phyloP scores from a whole-genome alignment of 2,113 vertebrate genomes.

The Phyllopteryx taeniolatus region DNA sequence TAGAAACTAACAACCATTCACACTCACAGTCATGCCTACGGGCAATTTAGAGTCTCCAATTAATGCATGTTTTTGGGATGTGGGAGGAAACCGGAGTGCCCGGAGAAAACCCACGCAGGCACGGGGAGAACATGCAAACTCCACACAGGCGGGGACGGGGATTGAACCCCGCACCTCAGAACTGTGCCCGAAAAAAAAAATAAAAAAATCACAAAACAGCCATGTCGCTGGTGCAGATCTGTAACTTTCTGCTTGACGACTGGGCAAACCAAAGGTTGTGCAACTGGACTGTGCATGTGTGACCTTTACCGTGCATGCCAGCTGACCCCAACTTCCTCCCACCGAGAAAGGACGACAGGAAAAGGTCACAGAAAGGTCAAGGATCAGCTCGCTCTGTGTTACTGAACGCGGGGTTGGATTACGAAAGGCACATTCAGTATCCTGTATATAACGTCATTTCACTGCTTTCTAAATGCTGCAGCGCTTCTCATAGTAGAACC shows the following conservation, averaged over 20 bases:
- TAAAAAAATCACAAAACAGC: not conserved
- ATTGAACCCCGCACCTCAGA: too few species aligned
- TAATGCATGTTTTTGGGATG: too few species aligned
- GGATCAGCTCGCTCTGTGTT: conserved; percentile 35
- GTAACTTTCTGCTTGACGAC: not conserved
- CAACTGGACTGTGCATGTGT: not conserved
- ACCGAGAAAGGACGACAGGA: conserved; percentile 21
- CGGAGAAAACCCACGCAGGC: too few species aligned
- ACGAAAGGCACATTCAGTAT: conserved; percentile 48
- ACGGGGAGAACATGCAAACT: too few species aligned
- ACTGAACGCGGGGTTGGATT: conserved; percentile 50
- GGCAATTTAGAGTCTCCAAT: too few species aligned
- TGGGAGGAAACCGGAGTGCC: too few species aligned
- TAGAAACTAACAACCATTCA: too few species aligned
- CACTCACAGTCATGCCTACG: too few species aligned
- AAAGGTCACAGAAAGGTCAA: conserved; percentile 68
- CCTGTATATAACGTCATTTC: not conserved
- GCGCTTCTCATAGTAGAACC: not conserved
- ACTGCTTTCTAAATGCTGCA: not conserved
- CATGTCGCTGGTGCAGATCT: rapidly evolving
- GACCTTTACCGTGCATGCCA: conserved; percentile 25
- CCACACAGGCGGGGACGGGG: too few species aligned
- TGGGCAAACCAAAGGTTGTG: not conserved
- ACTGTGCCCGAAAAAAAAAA: not conserved
- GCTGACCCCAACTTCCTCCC: conserved; percentile 21